Conservation (phyloP, 2,888 invertebrate species). For the Fabriciana adippe region DNA sequence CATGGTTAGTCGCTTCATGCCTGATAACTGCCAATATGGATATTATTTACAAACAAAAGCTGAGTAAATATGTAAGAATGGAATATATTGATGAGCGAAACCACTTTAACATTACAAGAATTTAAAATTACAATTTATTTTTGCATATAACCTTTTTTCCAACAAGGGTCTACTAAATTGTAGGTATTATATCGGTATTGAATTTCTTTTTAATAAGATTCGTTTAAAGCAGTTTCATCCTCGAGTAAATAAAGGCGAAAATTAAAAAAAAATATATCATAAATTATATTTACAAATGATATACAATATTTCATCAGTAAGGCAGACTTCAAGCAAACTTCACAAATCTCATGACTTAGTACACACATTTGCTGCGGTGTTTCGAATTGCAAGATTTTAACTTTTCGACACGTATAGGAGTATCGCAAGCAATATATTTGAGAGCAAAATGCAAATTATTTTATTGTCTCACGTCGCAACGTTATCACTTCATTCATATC, state of each 20-base stretch:
- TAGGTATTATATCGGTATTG: too few species aligned
- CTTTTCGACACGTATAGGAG: background rate
- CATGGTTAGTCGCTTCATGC: conserved; percentile 77
- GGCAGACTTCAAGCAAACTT: conserved; percentile 61
- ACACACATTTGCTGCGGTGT: conserved; percentile 16
- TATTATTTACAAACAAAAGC: conserved; percentile 74
- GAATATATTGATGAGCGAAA: conserved; percentile 46
- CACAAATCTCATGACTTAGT: conserved; percentile 36
- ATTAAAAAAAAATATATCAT: conserved; percentile 16
- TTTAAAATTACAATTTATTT: too few species aligned
- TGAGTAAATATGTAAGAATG: conserved; percentile 47
- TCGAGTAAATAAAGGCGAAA: conserved; percentile 2
- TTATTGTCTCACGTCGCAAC: conserved; percentile 42
- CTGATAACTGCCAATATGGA: conserved; percentile 54
- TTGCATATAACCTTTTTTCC: too few species aligned
- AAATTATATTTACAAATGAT: conserved; percentile 50
- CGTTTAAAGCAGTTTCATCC: conserved; percentile 7
- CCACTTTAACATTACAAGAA: background rate
- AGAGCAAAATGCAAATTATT: conserved; percentile 59
- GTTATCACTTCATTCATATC: conserved; percentile 44
- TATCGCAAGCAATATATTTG: conserved; percentile 56
- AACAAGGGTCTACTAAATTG: too few species aligned
- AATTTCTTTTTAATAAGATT: background rate
- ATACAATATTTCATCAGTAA: conserved; percentile 73
- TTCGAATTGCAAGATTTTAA: background rate